Base-by-base conservation (phyloP, 2,888 invertebrate species). In the Glaucopsyche alexis region DNA sequence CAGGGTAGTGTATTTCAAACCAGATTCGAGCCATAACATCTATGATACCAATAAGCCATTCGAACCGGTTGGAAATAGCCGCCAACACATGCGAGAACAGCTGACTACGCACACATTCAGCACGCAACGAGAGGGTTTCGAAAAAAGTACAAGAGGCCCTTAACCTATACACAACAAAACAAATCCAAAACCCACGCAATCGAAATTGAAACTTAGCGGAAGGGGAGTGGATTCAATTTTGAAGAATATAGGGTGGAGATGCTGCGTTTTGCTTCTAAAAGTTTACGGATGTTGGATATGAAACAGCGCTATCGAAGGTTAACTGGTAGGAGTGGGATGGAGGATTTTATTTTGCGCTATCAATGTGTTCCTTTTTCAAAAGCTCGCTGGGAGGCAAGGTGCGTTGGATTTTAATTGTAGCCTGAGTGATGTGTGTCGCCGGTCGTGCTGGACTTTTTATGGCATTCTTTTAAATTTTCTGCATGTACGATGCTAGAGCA, bases 311-410 rank as follows among this genome's bases (percentile, higher is more conserved):
- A 79, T 76, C 75, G 77, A 77, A 76, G 74, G 75, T 76, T 76
- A 73, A 75, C 73, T 70, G 71, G 84, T 78, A 78, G 16, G 81
- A 87, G 74, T 55, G 81, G 75, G 85, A 88, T 75, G 75, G 80
- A 66, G 7, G 64, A 74, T 80, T 83, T 81, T 83, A 84, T 86
- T 87, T 87, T 85, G 83, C 81, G 83, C 78, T 79, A 80, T 82
- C 78, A 80, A 82, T 80, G 79, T 79, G 84, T 85, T 89, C 85
- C 82, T 89, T 88, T 90, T 91, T 89, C 83, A 85, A 89, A 86
- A 87, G 87, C 89, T 85, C 87, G 85, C 79, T 87, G 89, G 89
- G 89, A 89, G 89, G 91, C 91, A 91, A 91, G 91, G 91, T 91
- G 91, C 87, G 84, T 84, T 85, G 86, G 86, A 86, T 87, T 87